A percentile compares a stretch with the other conserved stretches of the same genome.
phyloP scores from a whole-genome alignment of 2,113 vertebrate genomes.

The Corvus moneduloides region DNA sequence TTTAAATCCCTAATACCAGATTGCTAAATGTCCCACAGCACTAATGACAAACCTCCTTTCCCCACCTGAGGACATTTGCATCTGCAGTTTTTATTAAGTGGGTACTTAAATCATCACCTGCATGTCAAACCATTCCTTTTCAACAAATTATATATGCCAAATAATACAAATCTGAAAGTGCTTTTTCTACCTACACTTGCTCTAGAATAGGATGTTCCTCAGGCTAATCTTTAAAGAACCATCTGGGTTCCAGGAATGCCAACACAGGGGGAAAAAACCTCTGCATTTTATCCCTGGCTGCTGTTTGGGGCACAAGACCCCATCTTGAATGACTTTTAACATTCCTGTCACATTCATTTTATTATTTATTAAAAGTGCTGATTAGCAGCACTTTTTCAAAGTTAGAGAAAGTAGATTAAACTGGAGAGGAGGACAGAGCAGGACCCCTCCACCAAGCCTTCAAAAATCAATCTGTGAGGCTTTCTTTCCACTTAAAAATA shows the following conservation, averaged over 20 bases:
- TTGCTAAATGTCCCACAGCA: neutral
- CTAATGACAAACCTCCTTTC: neutral
- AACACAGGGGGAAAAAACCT: accelerated
- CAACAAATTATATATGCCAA: neutral
- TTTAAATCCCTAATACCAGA: neutral
- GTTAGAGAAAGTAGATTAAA: neutral
- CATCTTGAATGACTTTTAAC: neutral
- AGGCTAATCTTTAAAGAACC: neutral
- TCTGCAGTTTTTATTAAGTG: neutral
- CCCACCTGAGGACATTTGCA: neutral
- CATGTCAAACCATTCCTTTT: neutral
- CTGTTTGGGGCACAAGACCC: neutral
- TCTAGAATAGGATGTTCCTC: neutral
- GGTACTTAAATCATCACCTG: neutral
- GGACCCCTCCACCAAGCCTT: neutral
- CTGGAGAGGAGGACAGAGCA: neutral
- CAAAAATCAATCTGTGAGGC: neutral
- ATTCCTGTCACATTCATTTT: neutral
- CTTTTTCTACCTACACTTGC: neutral
- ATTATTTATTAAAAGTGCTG: neutral
- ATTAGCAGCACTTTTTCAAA: neutral
- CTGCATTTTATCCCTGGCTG: neutral
- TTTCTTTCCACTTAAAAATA: neutral
- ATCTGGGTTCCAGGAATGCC: neutral
- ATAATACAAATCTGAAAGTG: neutral